A percentile compares a stretch with the other conserved stretches of the same genome.
Conservation (phyloP, 2,888 invertebrate genomes). For the Tetragonula carbonaria region DNA sequence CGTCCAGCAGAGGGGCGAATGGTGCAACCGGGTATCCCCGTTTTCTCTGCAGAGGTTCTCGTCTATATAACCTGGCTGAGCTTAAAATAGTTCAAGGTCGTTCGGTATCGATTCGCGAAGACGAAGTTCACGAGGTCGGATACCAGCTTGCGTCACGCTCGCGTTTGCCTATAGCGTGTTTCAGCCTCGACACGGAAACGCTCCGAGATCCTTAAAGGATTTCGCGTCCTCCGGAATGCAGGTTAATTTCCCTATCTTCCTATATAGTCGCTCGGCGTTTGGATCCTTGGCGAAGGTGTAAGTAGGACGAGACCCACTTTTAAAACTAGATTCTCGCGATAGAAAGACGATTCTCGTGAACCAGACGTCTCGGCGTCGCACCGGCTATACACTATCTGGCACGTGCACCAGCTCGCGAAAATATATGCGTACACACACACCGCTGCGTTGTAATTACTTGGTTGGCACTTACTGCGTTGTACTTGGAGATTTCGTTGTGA, state of each 20-base stretch:
- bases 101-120: slow-evolving; percentile 75
- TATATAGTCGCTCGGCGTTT: neutral
- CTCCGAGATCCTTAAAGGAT: slow-evolving; percentile 65
- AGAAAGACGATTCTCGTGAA: neutral
- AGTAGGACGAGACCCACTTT: slow-evolving; percentile 61
- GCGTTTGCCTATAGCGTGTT: slow-evolving; percentile 49
- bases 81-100: slow-evolving; percentile 80
- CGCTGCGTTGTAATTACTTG: no score
- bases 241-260: slow-evolving; percentile 34
- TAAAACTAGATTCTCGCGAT: slow-evolving; percentile 5
- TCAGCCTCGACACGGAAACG: slow-evolving; percentile 68
- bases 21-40: slow-evolving; percentile 51
- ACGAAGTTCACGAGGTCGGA: slow-evolving; percentile 74
- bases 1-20: slow-evolving; percentile 21
- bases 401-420: neutral
- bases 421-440: neutral
- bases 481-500: neutral
- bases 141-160: slow-evolving; percentile 66
- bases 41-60: slow-evolving; percentile 62
- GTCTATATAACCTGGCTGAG: slow-evolving; percentile 58
- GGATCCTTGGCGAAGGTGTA: slow-evolving; percentile 23
- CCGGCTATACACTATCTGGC: neutral
- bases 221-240: neutral
- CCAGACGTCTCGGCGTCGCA: neutral
- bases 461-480: neutral